These are phyloP conservation scores for Encarsia formosa DNA, from an alignment of 2,888 invertebrate genomes.

Conservation along the genomic window DNA sequence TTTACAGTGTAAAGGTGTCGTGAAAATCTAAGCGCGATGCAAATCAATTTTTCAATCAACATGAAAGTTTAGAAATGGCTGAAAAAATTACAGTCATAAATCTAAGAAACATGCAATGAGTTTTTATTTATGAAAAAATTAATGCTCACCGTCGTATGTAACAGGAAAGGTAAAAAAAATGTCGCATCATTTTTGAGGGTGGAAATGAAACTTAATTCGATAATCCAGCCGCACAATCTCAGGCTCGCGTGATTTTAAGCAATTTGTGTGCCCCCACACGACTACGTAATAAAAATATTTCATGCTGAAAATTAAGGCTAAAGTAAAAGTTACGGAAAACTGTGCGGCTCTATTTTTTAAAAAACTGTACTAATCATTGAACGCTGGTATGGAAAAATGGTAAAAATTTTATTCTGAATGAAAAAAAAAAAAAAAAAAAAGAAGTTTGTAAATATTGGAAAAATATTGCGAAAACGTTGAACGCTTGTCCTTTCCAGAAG, in stretches of 20 bases:
- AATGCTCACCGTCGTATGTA: too few relatives aligned
- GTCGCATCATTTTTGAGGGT: too few relatives aligned
- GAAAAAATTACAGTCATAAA: too few relatives aligned
- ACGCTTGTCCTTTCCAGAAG: constrained; percentile 16
- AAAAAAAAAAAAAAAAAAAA: constrained; percentile 1
- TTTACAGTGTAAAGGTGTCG: too few relatives aligned
- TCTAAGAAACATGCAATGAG: too few relatives aligned
- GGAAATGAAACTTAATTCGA: constrained; percentile 33
- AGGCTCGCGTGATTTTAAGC: constrained; percentile 41
- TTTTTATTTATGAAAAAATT: too few relatives aligned
- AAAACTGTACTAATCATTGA: background rate
- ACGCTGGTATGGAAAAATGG: too few relatives aligned
- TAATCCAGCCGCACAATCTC: constrained; percentile 34
- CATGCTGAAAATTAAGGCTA: background rate
- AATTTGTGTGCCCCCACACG: constrained; percentile 30
- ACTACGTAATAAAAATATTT: constrained; percentile 2
- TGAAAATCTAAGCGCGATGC: too few relatives aligned
- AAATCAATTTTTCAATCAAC: too few relatives aligned
- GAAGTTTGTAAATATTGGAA: constrained; percentile 9
- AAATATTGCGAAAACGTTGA: constrained; percentile 6
- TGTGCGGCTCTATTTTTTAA: background rate
- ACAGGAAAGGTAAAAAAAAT: too few relatives aligned
- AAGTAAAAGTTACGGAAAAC: background rate
- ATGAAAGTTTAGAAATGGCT: too few relatives aligned
- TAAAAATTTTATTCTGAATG: constrained; percentile 1